phyloP scores from a whole-genome alignment of 2,888 invertebrate species.

The Neocrepidodera transversa region DNA sequence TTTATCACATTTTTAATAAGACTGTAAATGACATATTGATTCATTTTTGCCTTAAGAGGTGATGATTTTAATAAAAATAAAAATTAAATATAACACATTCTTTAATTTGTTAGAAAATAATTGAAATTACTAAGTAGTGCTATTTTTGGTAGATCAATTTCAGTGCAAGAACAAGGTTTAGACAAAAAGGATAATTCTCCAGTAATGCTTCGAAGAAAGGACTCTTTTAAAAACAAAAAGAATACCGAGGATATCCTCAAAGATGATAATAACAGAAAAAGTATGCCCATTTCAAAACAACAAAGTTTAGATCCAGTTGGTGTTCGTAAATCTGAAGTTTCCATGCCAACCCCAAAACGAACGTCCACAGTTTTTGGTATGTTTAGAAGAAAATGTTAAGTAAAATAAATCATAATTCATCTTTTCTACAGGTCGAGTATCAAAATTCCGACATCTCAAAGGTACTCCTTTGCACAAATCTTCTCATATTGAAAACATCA shows the following conservation, averaged over 20 bases:
- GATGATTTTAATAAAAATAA: no score
- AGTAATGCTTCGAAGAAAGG: constrained; percentile 75
- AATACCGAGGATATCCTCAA: constrained; percentile 61
- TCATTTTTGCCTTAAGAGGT: no score
- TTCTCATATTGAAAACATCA: constrained; percentile 89
- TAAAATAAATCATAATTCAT: not conserved
- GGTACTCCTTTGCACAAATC: constrained; percentile 91
- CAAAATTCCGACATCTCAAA: constrained; percentile 92
- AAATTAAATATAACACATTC: no score
- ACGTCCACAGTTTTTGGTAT: constrained; percentile 86
- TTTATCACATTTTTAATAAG: no score
- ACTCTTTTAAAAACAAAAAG: constrained; percentile 71
- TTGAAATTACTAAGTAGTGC: not conserved
- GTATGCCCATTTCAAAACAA: constrained; percentile 60
- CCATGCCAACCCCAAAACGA: constrained; percentile 75
- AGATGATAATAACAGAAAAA: constrained; percentile 60
- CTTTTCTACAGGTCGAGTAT: constrained; percentile 71
- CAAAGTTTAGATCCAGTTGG: constrained; percentile 62
- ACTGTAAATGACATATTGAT: no score
- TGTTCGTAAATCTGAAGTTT: constrained; percentile 58
- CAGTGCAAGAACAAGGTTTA: constrained; percentile 50
- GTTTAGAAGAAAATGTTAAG: not conserved
- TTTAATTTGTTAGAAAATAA: not conserved
- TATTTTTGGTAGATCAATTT: constrained; percentile 29
- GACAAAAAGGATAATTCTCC: constrained; percentile 75